Conservation (phyloP, 2,113 vertebrate genomes). For the Callospermophilus lateralis region DNA sequence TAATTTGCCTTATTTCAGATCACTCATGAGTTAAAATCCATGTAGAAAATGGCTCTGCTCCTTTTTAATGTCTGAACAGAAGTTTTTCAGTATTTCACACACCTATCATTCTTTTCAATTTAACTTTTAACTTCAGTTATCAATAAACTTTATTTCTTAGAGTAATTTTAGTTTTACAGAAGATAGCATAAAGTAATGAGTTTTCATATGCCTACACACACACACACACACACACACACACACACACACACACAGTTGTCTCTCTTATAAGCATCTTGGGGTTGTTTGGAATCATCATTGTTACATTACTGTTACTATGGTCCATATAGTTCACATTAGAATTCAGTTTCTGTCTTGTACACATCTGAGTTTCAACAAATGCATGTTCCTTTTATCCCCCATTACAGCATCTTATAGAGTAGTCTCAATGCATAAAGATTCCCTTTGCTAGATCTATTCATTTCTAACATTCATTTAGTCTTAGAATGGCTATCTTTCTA, state of each 20-base stretch:
- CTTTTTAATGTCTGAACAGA: neutral
- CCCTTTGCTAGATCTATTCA: neutral
- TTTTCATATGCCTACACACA: neutral
- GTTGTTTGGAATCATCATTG: too few species aligned
- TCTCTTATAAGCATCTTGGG: neutral
- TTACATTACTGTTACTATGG: too few species aligned
- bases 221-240: too few species aligned
- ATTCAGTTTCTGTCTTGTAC: too few species aligned
- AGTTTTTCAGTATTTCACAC: neutral
- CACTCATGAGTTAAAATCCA: neutral
- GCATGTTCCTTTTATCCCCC: neutral
- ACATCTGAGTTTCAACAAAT: neutral
- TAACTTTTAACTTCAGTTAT: neutral
- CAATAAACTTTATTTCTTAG: neutral
- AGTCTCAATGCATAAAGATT: neutral
- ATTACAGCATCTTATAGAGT: too few species aligned
- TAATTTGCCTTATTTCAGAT: neutral
- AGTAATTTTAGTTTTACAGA: neutral
- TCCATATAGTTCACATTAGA: too few species aligned
- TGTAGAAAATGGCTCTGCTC: neutral
- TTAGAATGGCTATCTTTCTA: neutral
- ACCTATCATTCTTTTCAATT: too few species aligned
- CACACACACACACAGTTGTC: neutral
- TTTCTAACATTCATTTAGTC: neutral
- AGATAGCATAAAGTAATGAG: neutral